phyloP scores from a whole-genome alignment of 2,113 vertebrate species.

The Paradoxurus hermaphroditus region DNA sequence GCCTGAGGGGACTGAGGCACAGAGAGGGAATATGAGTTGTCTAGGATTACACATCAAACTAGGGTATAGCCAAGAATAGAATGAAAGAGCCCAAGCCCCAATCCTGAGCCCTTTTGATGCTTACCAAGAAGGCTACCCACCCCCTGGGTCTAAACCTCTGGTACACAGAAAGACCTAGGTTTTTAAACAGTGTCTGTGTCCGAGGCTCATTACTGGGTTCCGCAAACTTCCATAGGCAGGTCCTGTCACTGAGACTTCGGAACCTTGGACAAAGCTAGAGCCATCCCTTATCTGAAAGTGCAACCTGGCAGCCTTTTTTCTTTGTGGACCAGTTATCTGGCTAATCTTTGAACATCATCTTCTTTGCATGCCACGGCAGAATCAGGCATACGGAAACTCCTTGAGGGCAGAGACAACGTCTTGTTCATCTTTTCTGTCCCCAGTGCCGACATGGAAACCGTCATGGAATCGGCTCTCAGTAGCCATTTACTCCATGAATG shows the following conservation, averaged over 20 bases:
- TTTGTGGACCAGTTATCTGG: not conserved
- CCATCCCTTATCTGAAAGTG: not conserved
- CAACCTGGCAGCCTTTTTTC: not conserved
- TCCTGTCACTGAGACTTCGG: not conserved
- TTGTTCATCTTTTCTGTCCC: not conserved
- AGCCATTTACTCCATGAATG: not conserved
- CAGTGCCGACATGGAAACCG: not conserved
- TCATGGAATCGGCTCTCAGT: not conserved
- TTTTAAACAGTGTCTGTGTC: not conserved
- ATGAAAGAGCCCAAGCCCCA: not conserved
- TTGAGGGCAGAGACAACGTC: not conserved
- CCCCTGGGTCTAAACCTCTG: not conserved
- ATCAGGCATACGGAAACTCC: not conserved
- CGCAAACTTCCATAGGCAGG: not conserved
- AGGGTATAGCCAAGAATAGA: not conserved
- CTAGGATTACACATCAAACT: not conserved
- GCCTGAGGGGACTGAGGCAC: not conserved
- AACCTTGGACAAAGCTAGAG: slow-evolving; percentile 1
- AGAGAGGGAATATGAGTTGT: not conserved
- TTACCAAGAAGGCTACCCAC: not conserved
- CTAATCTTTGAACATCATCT: not conserved
- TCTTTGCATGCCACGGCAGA: not conserved
- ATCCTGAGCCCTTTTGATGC: not conserved
- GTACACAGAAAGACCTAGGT: not conserved
- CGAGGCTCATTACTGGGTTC: not conserved